phyloP scores from a whole-genome alignment of 1,140 invertebrate genomes.

The Nephotettix cincticeps region DNA sequence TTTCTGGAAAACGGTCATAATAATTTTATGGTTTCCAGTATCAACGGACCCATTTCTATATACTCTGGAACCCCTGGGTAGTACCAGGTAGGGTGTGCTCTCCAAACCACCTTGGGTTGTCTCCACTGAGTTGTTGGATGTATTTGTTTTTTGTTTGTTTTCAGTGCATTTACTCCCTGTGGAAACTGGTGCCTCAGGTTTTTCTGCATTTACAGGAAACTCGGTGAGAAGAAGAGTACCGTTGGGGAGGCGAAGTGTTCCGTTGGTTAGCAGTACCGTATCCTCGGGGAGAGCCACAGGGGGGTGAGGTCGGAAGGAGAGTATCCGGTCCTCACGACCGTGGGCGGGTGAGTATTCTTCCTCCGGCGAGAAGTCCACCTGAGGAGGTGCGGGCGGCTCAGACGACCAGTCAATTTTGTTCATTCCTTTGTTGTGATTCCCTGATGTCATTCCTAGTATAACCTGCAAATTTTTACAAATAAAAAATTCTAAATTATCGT shows the following conservation, averaged over 20 bases:
- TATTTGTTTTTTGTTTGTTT: not conserved
- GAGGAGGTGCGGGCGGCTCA: too few relatives aligned
- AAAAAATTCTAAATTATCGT: too few relatives aligned
- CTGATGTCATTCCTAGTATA: too few relatives aligned
- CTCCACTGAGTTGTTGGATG: not conserved
- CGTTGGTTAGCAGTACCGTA: not conserved
- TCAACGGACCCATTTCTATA: not conserved
- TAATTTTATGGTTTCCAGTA: not conserved
- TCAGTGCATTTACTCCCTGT: not conserved
- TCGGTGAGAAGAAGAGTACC: not conserved
- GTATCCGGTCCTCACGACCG: not conserved
- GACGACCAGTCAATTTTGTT: too few relatives aligned
- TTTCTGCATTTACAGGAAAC: not conserved
- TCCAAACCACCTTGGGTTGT: not conserved
- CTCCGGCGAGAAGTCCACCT: too few relatives aligned
- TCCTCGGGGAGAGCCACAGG: not conserved
- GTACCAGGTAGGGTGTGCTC: not conserved
- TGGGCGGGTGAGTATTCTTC: not conserved
- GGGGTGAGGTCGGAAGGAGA: not conserved
- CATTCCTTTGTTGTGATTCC: too few relatives aligned
- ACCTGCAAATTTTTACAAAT: too few relatives aligned
- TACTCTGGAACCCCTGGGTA: not conserved
- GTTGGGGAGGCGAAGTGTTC: not conserved
- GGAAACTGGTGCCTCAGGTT: not conserved
- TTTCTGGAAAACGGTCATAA: not conserved